Base-by-base conservation (phyloP, 2,797 vertebrate genomes). In the Prionace glauca region DNA sequence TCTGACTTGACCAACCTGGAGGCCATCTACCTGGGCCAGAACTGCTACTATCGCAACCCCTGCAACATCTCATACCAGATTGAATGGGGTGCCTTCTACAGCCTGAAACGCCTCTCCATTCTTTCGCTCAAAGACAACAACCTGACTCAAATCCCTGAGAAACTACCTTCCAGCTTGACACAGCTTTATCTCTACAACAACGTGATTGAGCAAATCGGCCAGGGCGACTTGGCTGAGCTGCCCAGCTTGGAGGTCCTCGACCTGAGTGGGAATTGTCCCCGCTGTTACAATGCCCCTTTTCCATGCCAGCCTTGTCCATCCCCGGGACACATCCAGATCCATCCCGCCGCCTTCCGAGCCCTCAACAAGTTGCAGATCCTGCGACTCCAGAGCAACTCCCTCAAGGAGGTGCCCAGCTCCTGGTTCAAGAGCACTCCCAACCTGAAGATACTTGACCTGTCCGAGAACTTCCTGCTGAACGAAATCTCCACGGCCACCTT, bases 181-280 rank as follows among this genome's bases (percentile, higher is more conserved):
- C 98, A 99, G 96, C 95, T 99, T 72, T 98, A 99, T 95, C 98
- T 99, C 96, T 98, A 99, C 96, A 99, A 99, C 95, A 99, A 99
- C 86, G 97, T 97, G 71, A 98, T 99, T 96, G 65, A 97, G 65
- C 81, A 96, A 0, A 97, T 99, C 95, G 96, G 96, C 9, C 96
- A 97, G 14, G 77, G 97, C 9, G 98, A 99, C 96, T 98, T 99
- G 94, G 97, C 96, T 95, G 98, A 98, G 95, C 96, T 99, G 96
- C 96, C 96, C 0, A 97, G 98, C 79, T 96, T 99, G 91, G 98
- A 99, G 97, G 97, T 98, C 96, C 98, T 99, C 2, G 99, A 99
- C 96, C 97, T 99, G 9, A 99, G 99, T 74, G 98, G 99, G 95
- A 99, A 99, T 96, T 99, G 99, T 95, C 99, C 99, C 67, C 98